Conservation (phyloP, 2,888 invertebrate species). For the Spodoptera picta region DNA sequence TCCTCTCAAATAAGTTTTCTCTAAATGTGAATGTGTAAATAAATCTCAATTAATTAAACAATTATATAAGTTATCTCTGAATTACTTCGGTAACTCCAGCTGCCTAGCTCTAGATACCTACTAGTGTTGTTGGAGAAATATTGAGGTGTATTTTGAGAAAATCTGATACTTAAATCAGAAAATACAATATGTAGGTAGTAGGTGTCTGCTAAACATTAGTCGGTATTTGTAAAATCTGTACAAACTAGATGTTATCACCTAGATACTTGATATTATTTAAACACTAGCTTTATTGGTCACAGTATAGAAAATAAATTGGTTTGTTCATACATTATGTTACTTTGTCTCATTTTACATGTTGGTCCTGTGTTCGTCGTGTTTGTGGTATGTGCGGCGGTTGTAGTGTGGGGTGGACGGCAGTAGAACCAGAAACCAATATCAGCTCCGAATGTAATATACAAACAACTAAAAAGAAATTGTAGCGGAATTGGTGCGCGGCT, state of each 20-base stretch:
- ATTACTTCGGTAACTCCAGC: not conserved
- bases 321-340: constrained; percentile 53
- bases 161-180: not conserved
- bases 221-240: constrained; percentile 53
- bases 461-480: constrained; percentile 19
- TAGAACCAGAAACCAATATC: constrained; percentile 24
- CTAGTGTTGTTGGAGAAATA: not conserved
- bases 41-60: not conserved
- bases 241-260: constrained; percentile 56
- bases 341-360: constrained; percentile 15
- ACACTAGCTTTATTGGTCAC: constrained; percentile 51
- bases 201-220: not conserved
- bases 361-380: no score
- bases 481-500: constrained; percentile 11
- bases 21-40: constrained; percentile 2
- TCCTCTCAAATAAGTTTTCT: no score
- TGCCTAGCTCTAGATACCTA: not conserved
- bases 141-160: not conserved
- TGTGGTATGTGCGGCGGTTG: no score
- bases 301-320: constrained; percentile 65
- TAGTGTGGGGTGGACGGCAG: not conserved
- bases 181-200: no score
- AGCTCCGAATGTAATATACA: constrained; percentile 23
- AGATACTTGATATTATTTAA: constrained; percentile 49
- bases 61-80: not conserved